These are phyloP conservation scores for Diadema setosum DNA, from an alignment of 35 echinoderm and acorn worm genomes.

Conservation along the genomic window DNA sequence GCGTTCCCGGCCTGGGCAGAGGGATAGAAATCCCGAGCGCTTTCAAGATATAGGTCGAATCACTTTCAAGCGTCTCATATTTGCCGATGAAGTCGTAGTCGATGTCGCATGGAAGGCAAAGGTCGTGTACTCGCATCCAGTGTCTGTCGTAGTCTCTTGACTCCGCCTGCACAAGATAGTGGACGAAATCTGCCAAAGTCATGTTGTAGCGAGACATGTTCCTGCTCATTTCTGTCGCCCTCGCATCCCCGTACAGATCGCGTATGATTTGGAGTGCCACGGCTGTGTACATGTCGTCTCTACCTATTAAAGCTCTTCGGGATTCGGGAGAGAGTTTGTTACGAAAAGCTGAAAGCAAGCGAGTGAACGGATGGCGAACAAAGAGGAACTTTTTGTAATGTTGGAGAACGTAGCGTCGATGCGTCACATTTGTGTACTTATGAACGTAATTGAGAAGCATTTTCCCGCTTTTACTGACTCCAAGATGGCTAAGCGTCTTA, in stretches of 20 bases:
- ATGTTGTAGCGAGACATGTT: neutral
- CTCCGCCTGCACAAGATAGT: neutral
- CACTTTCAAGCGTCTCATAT: conserved; percentile 33
- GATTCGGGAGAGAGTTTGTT: conserved; percentile 42
- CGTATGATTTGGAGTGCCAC: neutral
- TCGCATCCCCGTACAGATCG: neutral
- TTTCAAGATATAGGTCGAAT: conserved; percentile 36
- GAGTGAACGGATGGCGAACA: conserved; percentile 59
- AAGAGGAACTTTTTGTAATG: conserved; percentile 58
- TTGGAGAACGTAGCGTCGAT: neutral
- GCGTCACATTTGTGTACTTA: neutral
- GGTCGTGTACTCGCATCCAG: conserved; percentile 31
- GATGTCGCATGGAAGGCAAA: conserved; percentile 47
- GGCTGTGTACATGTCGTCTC: neutral
- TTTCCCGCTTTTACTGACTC: neutral
- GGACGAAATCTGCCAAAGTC: conserved; percentile 48
- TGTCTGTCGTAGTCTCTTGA: neutral
- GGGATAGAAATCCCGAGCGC: neutral
- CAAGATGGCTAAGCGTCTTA: neutral
- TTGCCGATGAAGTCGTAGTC: conserved; percentile 58
- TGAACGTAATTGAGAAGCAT: neutral
- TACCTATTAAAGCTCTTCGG: neutral
- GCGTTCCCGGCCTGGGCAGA: neutral
- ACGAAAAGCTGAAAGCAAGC: conserved; percentile 49
- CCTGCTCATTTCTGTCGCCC: neutral